Evolutionary conservation across 2,888 invertebrate genomes (phyloP), one percentile per base, ranked within the genome.

Genomic region (Tipula confusa): DNA sequence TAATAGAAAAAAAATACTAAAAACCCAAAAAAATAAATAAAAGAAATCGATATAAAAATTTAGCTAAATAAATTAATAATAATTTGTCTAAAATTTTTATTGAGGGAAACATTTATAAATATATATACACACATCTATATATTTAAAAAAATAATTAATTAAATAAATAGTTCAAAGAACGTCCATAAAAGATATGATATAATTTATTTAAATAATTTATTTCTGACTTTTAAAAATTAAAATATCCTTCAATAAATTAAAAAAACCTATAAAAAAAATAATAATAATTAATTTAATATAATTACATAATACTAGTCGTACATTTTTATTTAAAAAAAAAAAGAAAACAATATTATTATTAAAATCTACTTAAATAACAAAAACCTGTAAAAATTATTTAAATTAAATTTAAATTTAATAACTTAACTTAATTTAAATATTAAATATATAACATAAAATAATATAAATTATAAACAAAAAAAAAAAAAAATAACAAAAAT

Each of bases 161-260:
- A 64, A 64, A 64, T 64, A 64, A 64, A 64, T 64, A 64, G 64
- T 64, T 64, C 64, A 64, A 64, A 64, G 64, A 64, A 64, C 64
- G 64, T 64, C 64, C 64, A 64, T 64, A 64, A 64, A 15, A 43
- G 24, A 64, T 64, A 64, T 64, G 24, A 18, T 64, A 64, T 64
- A 64, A 64, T 64, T 64, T 64, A 64, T 64, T 64, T 64, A 24
- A 64, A 64, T 24, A 64, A 64, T 64, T 64, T 64, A 24, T 64
- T 64, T 43, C 24, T 64, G 64, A 64, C 64, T 64, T 64, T 64
- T 24, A 64, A 64, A 64, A 64, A 64, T 64, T 64, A 64, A 64
- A 64, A 64, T 64, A 64, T 64, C 64, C 64, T 64, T 64, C 64
- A 64, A 64, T 64, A 64, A 64, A 64, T 64, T n/a, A 64, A 64